Conservation (phyloP, 2,888 invertebrate genomes). For the Herminia tarsipennalis region DNA sequence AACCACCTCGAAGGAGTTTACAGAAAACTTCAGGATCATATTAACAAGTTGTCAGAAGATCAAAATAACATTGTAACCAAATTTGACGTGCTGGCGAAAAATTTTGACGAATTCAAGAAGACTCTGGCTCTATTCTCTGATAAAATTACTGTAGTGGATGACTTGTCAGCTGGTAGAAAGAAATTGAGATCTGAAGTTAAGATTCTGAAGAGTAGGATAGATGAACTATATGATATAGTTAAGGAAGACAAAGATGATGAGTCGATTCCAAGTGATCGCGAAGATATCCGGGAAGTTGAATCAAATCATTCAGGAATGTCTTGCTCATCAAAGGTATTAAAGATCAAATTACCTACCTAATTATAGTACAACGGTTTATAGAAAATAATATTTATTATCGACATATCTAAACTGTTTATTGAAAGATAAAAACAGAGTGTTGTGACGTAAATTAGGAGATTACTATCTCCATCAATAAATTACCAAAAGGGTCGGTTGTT, state of each 20-base stretch:
- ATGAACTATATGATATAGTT: conserved; percentile 68
- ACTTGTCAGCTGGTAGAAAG: conserved; percentile 54
- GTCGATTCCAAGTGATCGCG: conserved; percentile 49
- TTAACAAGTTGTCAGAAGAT: conserved; percentile 61
- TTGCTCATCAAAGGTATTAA: conserved; percentile 73
- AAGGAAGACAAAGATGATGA: conserved; percentile 74
- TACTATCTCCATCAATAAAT: too few species aligned
- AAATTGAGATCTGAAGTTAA: conserved; percentile 62
- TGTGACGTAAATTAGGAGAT: too few species aligned
- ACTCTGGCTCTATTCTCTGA: conserved; percentile 57
- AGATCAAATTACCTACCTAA: too few species aligned
- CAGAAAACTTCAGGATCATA: conserved; percentile 55
- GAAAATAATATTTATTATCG: too few species aligned
- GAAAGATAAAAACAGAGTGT: too few species aligned
- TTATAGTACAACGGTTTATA: too few species aligned
- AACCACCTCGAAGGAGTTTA: conserved; percentile 47
- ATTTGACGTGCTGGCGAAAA: conserved; percentile 62
- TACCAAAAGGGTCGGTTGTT: too few species aligned
- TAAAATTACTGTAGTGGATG: conserved; percentile 62
- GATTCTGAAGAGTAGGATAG: conserved; percentile 62
- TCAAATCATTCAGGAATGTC: conserved; percentile 76
- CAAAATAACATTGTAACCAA: conserved; percentile 60
- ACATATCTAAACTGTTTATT: too few species aligned
- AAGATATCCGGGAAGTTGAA: conserved; percentile 64
- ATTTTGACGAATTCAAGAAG: conserved; percentile 64